These are phyloP conservation scores for Caenorhabditis briggsae DNA, from an alignment of 1,140 invertebrate genomes.

Conservation along the genomic window DNA sequence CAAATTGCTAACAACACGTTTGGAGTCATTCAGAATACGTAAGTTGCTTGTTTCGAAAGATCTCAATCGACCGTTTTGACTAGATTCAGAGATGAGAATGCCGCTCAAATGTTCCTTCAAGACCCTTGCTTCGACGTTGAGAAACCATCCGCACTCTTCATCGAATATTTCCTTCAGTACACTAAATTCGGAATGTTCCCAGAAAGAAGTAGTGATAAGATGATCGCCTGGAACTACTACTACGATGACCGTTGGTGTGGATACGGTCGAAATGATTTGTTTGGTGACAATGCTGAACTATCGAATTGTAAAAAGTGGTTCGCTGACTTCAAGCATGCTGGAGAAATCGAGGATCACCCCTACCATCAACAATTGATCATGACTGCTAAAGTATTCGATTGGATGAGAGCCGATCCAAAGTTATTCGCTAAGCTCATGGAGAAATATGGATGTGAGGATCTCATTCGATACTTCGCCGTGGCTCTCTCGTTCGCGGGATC, in stretches of 20 bases:
- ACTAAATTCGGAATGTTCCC: constrained; percentile 1
- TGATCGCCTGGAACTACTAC: constrained; percentile 46
- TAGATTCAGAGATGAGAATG: neutral
- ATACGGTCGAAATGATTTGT: constrained; percentile 2
- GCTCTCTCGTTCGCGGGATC: neutral
- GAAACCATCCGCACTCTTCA: neutral
- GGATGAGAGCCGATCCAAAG: neutral
- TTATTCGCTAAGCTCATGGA: neutral
- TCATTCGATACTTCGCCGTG: neutral
- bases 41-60: neutral
- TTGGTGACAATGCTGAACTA: neutral
- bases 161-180: constrained; percentile 38
- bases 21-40: neutral
- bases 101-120: neutral
- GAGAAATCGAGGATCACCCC: neutral
- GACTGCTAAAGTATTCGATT: neutral
- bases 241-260: constrained; percentile 45
- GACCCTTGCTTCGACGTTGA: neutral
- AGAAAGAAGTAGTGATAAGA: neutral
- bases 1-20: constrained; percentile 34
- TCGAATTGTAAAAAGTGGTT: neutral
- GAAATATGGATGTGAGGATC: constrained; percentile 3
- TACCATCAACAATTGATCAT: neutral
- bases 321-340: constrained; percentile 23
- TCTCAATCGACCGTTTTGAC: neutral